Conservation (phyloP, 2,797 vertebrate species). For the Cetoscarus ocellatus region DNA sequence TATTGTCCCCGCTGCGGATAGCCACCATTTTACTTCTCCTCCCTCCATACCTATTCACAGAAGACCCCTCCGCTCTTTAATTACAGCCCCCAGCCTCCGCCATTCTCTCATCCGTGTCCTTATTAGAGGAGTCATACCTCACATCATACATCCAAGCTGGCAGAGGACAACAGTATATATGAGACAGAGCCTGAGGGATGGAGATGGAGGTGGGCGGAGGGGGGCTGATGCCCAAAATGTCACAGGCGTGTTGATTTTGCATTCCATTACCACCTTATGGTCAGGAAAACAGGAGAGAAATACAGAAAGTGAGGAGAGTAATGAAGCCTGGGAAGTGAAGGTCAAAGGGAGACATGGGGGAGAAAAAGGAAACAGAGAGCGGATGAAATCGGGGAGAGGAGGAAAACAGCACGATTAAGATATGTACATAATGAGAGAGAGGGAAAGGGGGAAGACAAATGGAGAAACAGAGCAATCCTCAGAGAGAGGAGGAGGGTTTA, state of each 20-base stretch:
- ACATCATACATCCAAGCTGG: constrained; percentile 59
- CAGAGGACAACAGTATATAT: constrained; percentile 52
- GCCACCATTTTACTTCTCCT: constrained; percentile 62
- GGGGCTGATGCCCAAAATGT: constrained; percentile 58
- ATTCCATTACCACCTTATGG: constrained; percentile 61
- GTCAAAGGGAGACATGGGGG: constrained; percentile 50
- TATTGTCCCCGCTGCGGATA: constrained; percentile 74
- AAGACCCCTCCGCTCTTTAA: constrained; percentile 74
- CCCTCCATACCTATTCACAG: constrained; percentile 61
- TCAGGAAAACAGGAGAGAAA: constrained; percentile 44
- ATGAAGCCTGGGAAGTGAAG: constrained; percentile 66
- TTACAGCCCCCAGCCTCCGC: constrained; percentile 71
- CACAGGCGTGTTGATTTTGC: constrained; percentile 70
- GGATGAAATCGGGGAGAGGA: constrained; percentile 30
- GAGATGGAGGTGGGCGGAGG: neutral
- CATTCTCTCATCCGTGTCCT: constrained; percentile 68
- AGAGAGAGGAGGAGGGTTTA: constrained; percentile 53
- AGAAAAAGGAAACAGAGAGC: constrained; percentile 21
- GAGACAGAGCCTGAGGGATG: constrained; percentile 22
- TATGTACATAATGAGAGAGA: constrained; percentile 64
- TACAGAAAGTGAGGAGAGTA: constrained; percentile 43
- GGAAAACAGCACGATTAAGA: constrained; percentile 62
- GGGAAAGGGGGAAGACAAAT: constrained; percentile 54
- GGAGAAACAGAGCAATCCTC: constrained; percentile 53
- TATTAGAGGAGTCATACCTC: constrained; percentile 62